These are phyloP conservation scores for Lasius platythorax DNA, from an alignment of 2,888 invertebrate genomes.

Conservation along the genomic window DNA sequence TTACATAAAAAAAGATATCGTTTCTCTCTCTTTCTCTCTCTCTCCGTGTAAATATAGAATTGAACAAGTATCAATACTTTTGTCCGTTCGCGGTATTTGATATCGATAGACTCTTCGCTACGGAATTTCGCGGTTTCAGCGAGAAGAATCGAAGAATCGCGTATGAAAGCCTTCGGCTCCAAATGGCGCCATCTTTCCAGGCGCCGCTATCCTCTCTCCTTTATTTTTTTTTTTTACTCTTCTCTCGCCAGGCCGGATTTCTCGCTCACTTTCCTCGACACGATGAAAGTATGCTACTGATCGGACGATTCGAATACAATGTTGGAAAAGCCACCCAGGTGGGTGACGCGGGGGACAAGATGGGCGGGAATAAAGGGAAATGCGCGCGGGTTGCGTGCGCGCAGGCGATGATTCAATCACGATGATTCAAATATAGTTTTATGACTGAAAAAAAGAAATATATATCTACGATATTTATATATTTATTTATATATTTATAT, in stretches of 20 bases:
- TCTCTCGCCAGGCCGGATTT: conserved; percentile 27
- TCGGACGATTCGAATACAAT: conserved; percentile 60
- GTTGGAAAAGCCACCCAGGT: neutral
- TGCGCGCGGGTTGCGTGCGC: conserved; percentile 31
- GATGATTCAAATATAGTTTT: neutral
- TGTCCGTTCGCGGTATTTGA: neutral
- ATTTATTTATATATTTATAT: neutral
- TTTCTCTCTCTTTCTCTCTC: neutral
- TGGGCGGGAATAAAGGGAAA: conserved; percentile 4
- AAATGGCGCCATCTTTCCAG: conserved; percentile 12
- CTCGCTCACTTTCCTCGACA: conserved; percentile 79
- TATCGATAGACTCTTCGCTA: neutral
- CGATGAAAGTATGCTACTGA: conserved; percentile 83
- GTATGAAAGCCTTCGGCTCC: neutral
- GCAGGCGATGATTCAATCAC: conserved; percentile 30
- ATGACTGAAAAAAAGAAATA: neutral
- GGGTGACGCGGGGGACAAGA: neutral
- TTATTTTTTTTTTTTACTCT: neutral
- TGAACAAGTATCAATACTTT: neutral
- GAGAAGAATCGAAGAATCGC: neutral
- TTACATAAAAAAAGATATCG: neutral
- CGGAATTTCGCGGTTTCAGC: neutral
- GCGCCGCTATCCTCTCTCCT: neutral
- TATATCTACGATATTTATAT: neutral
- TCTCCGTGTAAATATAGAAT: neutral